Base-by-base conservation (phyloP, 37 sponge, comb jelly and placozoan genomes). In the Spongilla lacustris region DNA sequence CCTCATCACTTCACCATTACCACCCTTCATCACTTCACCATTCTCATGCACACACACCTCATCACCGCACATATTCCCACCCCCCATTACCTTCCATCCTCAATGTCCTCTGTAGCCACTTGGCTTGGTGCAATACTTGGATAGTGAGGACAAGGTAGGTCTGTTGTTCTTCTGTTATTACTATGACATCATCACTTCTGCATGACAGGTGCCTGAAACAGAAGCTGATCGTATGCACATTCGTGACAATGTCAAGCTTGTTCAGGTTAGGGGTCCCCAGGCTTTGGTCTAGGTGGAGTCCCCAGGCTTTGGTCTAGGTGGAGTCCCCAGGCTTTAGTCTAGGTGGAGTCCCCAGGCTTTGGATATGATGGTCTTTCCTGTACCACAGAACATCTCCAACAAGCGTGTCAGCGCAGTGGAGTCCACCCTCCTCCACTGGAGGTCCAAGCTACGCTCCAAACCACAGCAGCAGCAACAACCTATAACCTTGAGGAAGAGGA, bases 181-280 rank as follows among this genome's bases (percentile, higher is more conserved):
- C 9, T 12, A 4, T 23, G 24, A 22, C 25, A 75, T 36, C 79
- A 26, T 36, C 29, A 22, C 21, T 23, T 25, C 4, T 27, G 0
- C 5, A n/a, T 0, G n/a, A 17, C 72, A 78, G 85, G 89, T 85
- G 67, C 90, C 94, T 1, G 93, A 91, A 10, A 81, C 75, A 31
- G 95, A 97, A 27, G 88, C 75, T 21, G 99, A 98, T 73, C 80
- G 93, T 10, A 91, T 95, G 93, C 93, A 98, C 76, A 69, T 93
- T 46, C 82, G 99, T 70, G 99, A 98, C 86, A 98, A 98, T 77
- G 79, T 98, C 66, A 94, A 98, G 78, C 93, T 91, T 26, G 97
- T 93, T 4, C 89, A 95, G 86, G 86, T 89, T 4, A 11, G 68
- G 38, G 76, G 58, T 58, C 58, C 58, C 58, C 58, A 58, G 58